Conservation (phyloP, 2,113 vertebrate species). For the Misgurnus anguillicaudatus region DNA sequence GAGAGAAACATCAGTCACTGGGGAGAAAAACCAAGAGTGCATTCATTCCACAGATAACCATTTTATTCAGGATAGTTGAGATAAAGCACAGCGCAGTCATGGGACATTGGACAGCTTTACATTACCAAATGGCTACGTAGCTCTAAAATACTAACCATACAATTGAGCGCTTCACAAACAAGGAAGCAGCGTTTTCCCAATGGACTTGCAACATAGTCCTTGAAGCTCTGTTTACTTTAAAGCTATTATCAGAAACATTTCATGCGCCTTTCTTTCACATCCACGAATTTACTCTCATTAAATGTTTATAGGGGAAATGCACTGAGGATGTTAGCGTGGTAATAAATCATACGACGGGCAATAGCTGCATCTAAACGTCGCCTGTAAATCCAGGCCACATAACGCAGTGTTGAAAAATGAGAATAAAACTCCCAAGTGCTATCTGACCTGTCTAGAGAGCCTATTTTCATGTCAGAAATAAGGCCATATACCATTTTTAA, state of each 20-base stretch:
- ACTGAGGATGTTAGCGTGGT: slow-evolving; percentile 36
- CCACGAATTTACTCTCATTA: slow-evolving; percentile 56
- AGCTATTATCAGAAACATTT: slow-evolving; percentile 57
- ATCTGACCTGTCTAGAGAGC: slow-evolving; percentile 9
- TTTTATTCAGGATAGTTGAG: slow-evolving; percentile 29
- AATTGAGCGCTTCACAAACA: slow-evolving; percentile 39
- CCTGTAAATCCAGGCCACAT: slow-evolving; percentile 37
- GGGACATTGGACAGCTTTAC: neutral
- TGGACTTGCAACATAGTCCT: slow-evolving; percentile 50
- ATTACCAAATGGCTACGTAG: slow-evolving; percentile 45
- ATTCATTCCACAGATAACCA: slow-evolving; percentile 20
- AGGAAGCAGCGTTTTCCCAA: slow-evolving; percentile 57
- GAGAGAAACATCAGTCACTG: neutral
- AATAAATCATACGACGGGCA: slow-evolving; percentile 52
- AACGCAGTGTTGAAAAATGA: slow-evolving; percentile 17
- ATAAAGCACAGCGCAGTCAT: slow-evolving; percentile 10
- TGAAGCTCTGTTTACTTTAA: slow-evolving; percentile 57
- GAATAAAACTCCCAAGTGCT: slow-evolving; percentile 42
- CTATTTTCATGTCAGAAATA: neutral
- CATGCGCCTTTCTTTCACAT: slow-evolving; percentile 51
- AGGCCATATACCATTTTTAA: no score
- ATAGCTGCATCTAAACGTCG: neutral
- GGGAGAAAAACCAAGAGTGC: neutral
- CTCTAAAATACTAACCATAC: slow-evolving; percentile 46
- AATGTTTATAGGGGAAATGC: slow-evolving; percentile 56